These are phyloP conservation scores for Pteropus rufus DNA, from an alignment of 2,797 vertebrate genomes.

Conservation along the genomic window DNA sequence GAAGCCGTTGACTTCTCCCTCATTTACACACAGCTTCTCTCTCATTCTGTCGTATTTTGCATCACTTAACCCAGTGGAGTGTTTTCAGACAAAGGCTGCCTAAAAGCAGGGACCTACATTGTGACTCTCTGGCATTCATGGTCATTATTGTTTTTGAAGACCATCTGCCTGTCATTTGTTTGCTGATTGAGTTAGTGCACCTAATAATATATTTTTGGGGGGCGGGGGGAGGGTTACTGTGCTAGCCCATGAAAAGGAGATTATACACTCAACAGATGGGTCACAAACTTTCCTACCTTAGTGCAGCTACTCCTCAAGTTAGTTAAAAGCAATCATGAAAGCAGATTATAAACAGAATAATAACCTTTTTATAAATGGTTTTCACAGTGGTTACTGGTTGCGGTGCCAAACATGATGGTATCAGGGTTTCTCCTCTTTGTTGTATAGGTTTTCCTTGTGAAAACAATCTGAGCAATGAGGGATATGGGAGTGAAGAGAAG, in stretches of 20 bases:
- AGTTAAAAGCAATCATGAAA: constrained; percentile 69
- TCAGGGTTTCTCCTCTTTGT: background rate
- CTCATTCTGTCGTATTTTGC: constrained; percentile 70
- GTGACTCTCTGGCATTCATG: constrained; percentile 58
- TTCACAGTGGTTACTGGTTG: background rate
- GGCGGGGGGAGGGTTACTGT: background rate
- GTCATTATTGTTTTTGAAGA: constrained; percentile 72
- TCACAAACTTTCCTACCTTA: constrained; percentile 73
- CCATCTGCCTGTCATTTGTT: constrained; percentile 79
- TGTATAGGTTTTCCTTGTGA: background rate
- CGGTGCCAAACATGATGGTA: constrained; percentile 6
- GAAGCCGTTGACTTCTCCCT: constrained; percentile 72
- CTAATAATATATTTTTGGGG: constrained; percentile 75
- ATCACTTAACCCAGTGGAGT: constrained; percentile 75
- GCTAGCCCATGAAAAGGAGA: constrained; percentile 74
- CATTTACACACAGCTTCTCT: constrained; percentile 73
- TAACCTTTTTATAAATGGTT: constrained; percentile 58
- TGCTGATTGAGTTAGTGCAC: constrained; percentile 78
- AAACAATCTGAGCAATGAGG: constrained; percentile 13
- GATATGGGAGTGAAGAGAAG: background rate
- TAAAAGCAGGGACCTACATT: constrained; percentile 63
- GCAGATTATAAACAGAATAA: constrained; percentile 60
- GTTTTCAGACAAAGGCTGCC: constrained; percentile 75
- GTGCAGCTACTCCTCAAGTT: constrained; percentile 58
- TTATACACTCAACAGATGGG: constrained; percentile 78